These are phyloP conservation scores for Xiphias gladius DNA, from an alignment of 2,113 vertebrate species.

Conservation along the genomic window DNA sequence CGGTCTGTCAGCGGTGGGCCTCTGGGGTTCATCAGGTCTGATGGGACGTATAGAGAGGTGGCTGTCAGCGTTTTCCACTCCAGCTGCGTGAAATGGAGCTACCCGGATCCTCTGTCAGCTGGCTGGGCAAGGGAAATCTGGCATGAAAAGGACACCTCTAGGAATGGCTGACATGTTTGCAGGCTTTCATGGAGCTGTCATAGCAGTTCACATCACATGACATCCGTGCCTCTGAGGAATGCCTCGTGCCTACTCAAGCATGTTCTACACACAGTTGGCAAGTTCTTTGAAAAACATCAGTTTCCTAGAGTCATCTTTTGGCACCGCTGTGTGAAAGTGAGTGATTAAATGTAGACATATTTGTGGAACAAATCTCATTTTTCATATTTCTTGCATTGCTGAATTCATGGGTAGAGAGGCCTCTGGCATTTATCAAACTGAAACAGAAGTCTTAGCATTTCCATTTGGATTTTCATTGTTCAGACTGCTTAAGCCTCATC, in stretches of 20 bases:
- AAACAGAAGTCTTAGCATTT: constrained; percentile 18
- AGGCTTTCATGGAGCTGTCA: constrained; percentile 41
- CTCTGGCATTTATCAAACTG: constrained; percentile 8
- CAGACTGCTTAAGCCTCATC: background rate
- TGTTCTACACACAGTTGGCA: background rate
- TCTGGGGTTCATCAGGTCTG: constrained; percentile 25
- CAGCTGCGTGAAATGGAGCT: constrained; percentile 64
- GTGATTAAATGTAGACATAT: background rate
- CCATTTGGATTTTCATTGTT: constrained; percentile 35
- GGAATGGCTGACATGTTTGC: constrained; percentile 48
- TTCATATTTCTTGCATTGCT: background rate
- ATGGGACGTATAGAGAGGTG: background rate
- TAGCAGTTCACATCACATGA: constrained; percentile 29
- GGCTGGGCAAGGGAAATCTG: constrained; percentile 35
- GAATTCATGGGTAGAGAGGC: background rate
- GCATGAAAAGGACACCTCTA: constrained; percentile 62
- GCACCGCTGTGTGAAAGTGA: background rate
- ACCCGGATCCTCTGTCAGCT: constrained; percentile 6
- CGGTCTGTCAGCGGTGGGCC: background rate
- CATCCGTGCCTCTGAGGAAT: background rate
- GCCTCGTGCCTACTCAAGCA: background rate
- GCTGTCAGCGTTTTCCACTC: constrained; percentile 68
- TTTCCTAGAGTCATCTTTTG: constrained; percentile 31
- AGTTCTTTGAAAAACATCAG: background rate
- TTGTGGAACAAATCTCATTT: background rate